Evolutionary conservation across 37 sponge, comb jelly and placozoan species (phyloP), one percentile per base, ranked within the genome.

Genomic region (Theonella swinhoei): DNA sequence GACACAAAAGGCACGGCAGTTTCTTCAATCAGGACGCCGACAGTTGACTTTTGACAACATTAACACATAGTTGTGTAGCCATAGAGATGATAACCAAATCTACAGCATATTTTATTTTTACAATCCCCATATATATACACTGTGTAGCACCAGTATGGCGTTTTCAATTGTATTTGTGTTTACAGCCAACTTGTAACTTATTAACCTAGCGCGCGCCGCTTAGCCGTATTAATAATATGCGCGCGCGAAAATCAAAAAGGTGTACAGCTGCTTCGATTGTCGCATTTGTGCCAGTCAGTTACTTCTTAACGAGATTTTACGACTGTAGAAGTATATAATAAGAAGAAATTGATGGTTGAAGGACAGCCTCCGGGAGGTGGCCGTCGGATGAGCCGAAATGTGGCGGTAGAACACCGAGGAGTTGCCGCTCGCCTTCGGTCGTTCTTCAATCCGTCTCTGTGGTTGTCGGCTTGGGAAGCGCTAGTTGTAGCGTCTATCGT

Each of bases 1-100:
- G 41, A 88, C 88, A 5, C 67, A 82, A 37, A 77, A 60, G 37
- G 88, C 88, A 59, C 17, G 88, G 31, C 68, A 25, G 14, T 88
- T 88, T 36, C 32, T 83, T 3, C 77, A 74, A 33, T 81, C 76
- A 37, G 30, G 83, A 25, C 88, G 82, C 29, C 39, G 88, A 17
- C 77, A 76, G 40, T 66, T 88, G 34, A 61, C 75, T 4, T 88
- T 88, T 43, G 85, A 76, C 33, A 31, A 66, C 24, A 47, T 47
- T 47, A 47, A 47, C 54, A 47, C 54, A 47, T 47, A 47, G 54
- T 47, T 14, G 54, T 47, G 54, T 14, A 47, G 54, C 54, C n/a
- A n/a, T n/a, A n/a, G n/a, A n/a, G n/a, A n/a, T n/a, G n/a, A n/a
- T n/a, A n/a, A n/a, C n/a, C n/a, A n/a, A n/a, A 47, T 47, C 54